Evolutionary conservation across 1,140 invertebrate genomes (phyloP).

Genomic region (Venustaconcha ellipsiformis): DNA sequence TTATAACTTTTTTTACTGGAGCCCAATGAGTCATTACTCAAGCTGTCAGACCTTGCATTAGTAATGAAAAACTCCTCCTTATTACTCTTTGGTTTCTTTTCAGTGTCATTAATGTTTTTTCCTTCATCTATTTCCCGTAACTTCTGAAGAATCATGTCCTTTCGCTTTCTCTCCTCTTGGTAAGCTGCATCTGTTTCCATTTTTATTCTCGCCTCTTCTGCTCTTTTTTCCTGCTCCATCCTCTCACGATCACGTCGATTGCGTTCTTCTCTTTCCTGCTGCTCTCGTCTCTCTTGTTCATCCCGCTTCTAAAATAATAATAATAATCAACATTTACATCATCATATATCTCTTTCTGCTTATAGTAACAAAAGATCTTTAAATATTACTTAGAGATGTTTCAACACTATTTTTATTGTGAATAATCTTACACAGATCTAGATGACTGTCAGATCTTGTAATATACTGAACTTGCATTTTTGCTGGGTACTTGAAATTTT

Average conservation of each 20-base stretch:
- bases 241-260: conserved; percentile 25
- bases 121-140: conserved; percentile 46
- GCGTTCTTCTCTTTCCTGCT: conserved; percentile 28
- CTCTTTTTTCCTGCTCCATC: conserved; percentile 30
- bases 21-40: conserved; percentile 18
- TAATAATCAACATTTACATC: neutral
- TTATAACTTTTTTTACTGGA: conserved; percentile 40
- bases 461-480: too few relatives aligned
- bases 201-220: conserved; percentile 33
- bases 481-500: too few relatives aligned
- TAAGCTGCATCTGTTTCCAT: conserved; percentile 45
- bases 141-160: conserved; percentile 49
- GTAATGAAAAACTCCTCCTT: conserved; percentile 29
- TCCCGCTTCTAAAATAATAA: conserved; percentile 5
- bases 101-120: conserved; percentile 7
- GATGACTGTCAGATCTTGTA: too few relatives aligned
- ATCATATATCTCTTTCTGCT: neutral
- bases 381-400: too few relatives aligned
- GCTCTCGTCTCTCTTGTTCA: conserved; percentile 21
- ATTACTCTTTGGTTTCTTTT: conserved; percentile 19
- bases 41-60: conserved; percentile 9
- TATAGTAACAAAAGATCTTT: neutral
- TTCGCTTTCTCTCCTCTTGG: conserved; percentile 53
- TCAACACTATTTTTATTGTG: too few relatives aligned
- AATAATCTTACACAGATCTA: too few relatives aligned